Conservation (phyloP, 2,888 invertebrate species). For the Ornithoptera priamus region DNA sequence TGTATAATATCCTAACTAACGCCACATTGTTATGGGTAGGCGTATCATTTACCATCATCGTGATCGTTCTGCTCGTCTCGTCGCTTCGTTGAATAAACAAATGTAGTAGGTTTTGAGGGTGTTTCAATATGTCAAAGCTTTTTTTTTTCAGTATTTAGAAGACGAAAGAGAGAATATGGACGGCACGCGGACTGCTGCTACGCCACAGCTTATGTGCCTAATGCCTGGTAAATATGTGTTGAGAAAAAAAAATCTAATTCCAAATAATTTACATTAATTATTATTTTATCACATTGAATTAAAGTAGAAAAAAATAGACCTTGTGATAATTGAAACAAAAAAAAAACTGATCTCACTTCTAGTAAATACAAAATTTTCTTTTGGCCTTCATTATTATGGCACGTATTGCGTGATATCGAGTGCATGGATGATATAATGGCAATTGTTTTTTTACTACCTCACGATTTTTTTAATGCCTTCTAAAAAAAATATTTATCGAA, state of each 20-base stretch:
- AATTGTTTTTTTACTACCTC: background rate
- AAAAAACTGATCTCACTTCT: background rate
- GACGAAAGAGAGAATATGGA: conserved; percentile 78
- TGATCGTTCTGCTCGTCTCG: no score
- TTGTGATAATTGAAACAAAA: background rate
- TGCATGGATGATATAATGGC: background rate
- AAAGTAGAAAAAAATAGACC: background rate
- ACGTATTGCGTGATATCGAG: background rate
- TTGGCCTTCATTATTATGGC: background rate
- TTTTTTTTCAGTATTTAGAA: conserved; percentile 73
- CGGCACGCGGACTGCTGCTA: conserved; percentile 73
- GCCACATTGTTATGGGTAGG: no score
- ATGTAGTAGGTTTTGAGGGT: background rate
- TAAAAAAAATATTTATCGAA: background rate
- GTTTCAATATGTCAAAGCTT: background rate
- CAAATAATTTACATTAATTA: background rate
- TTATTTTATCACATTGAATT: background rate
- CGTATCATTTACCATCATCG: no score
- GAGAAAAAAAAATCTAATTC: background rate
- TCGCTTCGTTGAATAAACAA: no score
- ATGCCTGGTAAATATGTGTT: conserved; percentile 62
- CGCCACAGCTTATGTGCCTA: conserved; percentile 82
- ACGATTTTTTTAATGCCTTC: background rate
- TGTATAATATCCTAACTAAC: no score
- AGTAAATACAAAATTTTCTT: background rate